A percentile compares a stretch with the other conserved stretches of the same genome.
Conservation (phyloP, 30 jellyfish, hydroid and myxozoan species). For the Kudoa iwatai region DNA sequence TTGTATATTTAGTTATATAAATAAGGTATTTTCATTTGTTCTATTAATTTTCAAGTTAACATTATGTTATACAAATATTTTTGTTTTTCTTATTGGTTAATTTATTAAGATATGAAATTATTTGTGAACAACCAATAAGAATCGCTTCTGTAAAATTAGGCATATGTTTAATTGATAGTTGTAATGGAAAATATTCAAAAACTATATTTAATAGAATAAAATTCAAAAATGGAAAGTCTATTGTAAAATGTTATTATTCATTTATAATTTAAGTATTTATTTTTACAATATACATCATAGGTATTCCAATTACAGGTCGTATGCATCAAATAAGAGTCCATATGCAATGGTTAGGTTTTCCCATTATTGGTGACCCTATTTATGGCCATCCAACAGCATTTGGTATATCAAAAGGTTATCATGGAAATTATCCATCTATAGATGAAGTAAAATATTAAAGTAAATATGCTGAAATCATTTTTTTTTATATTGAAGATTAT, state of each 20-base stretch:
- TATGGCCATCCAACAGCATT: constrained; percentile 62
- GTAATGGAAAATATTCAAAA: constrained; percentile 30
- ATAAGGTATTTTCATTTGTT: too few relatives aligned
- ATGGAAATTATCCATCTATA: constrained; percentile 10
- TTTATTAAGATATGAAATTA: constrained; percentile 5
- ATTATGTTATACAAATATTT: too few relatives aligned
- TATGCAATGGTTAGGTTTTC: constrained; percentile 57
- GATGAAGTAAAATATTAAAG: constrained; percentile 12
- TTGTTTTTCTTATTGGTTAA: background rate
- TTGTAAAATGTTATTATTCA: constrained; percentile 12
- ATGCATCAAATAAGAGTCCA: constrained; percentile 96
- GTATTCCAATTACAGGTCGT: constrained; percentile 45
- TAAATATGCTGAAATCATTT: too few relatives aligned
- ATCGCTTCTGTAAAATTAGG: constrained; percentile 64
- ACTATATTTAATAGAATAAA: constrained; percentile 10
- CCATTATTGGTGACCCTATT: constrained; percentile 58
- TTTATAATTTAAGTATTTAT: background rate
- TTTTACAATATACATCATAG: background rate
- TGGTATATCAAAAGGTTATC: constrained; percentile 26
- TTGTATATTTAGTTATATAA: too few relatives aligned
- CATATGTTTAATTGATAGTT: constrained; percentile 22
- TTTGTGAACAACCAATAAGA: constrained; percentile 16
- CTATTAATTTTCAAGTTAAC: too few relatives aligned
- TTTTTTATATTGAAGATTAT: too few relatives aligned
- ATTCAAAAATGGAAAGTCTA: constrained; percentile 19